phyloP scores from a whole-genome alignment of 2,113 vertebrate species.

The Campylomormyrus tamandua region DNA sequence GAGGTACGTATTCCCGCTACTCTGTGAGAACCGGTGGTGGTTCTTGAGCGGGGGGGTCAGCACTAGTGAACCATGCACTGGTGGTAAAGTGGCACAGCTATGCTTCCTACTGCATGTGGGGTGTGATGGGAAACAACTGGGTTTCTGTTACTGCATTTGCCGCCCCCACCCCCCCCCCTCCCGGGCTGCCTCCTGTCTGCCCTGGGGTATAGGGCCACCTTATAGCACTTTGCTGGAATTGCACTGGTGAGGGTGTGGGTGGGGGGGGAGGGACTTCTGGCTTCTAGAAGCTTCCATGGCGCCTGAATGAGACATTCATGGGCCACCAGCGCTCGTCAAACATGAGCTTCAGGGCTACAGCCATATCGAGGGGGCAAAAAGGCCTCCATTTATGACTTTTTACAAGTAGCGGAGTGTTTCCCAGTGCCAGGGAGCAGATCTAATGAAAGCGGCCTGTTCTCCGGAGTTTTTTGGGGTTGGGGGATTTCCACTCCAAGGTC shows the following conservation, averaged over 20 bases:
- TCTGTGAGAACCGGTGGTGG: not conserved
- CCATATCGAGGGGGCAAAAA: conserved; percentile 1
- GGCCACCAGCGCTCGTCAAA: conserved; percentile 18
- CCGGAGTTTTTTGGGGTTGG: not conserved
- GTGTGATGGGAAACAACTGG: not conserved
- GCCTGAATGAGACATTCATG: conserved; percentile 29
- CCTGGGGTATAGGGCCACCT: not conserved
- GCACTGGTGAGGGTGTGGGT: not conserved
- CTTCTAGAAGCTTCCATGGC: conserved; percentile 2
- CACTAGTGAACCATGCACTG: not conserved
- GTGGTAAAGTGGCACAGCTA: not conserved
- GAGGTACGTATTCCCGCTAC: not conserved
- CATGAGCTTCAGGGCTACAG: not conserved
- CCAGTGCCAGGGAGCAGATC: not conserved
- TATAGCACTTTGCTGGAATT: not conserved
- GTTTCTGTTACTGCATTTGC: not conserved
- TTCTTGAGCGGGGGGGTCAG: not conserved
- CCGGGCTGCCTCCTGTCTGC: not conserved
- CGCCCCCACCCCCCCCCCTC: not conserved
- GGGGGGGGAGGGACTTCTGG: not conserved
- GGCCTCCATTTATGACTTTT: conserved; percentile 30
- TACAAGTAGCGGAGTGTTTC: conserved; percentile 36
- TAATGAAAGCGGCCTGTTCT: not conserved
- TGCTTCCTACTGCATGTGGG: not conserved
- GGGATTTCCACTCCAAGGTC: not conserved